These are phyloP conservation scores for Drosophila truncata DNA, from an alignment of 1,140 invertebrate species.

Conservation along the genomic window DNA sequence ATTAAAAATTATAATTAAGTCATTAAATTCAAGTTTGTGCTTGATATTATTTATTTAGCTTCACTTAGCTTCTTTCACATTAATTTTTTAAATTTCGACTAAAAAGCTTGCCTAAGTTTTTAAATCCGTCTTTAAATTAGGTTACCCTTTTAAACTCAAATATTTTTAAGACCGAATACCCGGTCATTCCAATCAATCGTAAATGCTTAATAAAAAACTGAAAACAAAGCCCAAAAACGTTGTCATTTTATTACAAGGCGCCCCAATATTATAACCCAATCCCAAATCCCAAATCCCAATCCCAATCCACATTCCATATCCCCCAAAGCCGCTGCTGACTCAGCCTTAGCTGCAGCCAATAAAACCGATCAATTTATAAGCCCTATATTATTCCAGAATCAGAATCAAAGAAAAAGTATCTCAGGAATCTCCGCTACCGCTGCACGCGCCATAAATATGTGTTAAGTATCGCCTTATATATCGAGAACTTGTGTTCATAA, in stretches of 20 bases:
- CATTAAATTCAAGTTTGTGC: neutral
- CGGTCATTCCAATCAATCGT: constrained; percentile 32
- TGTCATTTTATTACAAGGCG: constrained; percentile 44
- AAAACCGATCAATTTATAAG: constrained; percentile 71
- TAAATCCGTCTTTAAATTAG: neutral
- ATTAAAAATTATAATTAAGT: neutral
- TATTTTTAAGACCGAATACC: constrained; percentile 17
- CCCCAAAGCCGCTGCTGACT: constrained; percentile 25
- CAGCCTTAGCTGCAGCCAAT: constrained; percentile 33
- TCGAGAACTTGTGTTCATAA: constrained; percentile 82
- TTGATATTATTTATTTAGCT: neutral
- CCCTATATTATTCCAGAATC: constrained; percentile 1
- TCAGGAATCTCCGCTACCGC: constrained; percentile 77
- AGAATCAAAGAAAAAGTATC: constrained; percentile 58
- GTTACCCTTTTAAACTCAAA: neutral
- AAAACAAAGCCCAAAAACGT: constrained; percentile 37
- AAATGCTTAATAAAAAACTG: constrained; percentile 20
- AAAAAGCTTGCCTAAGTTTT: neutral
- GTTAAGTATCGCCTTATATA: constrained; percentile 80
- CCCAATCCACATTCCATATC: constrained; percentile 40
- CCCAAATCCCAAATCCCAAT: constrained; percentile 8
- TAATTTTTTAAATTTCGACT: neutral
- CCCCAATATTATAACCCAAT: constrained; percentile 1
- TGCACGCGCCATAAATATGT: constrained; percentile 83
- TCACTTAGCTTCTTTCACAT: neutral